These are phyloP conservation scores for Lepidocolaptes lacrymiger DNA, from an alignment of 2,797 vertebrate species.

Conservation along the genomic window DNA sequence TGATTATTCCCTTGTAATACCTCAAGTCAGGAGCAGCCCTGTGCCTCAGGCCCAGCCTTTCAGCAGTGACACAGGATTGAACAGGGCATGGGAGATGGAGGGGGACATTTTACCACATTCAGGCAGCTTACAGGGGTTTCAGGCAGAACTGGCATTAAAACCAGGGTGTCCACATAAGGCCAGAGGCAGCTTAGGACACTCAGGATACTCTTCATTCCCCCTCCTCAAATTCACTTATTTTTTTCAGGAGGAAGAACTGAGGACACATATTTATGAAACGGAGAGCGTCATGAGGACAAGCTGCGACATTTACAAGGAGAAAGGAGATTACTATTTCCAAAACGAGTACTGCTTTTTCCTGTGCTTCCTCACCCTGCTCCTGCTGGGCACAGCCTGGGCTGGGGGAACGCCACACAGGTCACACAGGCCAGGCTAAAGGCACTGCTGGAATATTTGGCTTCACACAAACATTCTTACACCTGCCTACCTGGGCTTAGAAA, in stretches of 20 bases:
- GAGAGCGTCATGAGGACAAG: neutral
- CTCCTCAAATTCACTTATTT: neutral
- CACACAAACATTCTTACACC: neutral
- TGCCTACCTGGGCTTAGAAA: fast-evolving
- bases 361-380: neutral
- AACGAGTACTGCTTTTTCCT: conserved; percentile 25
- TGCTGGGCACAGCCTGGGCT: neutral
- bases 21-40: neutral
- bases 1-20: fast-evolving
- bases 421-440: neutral
- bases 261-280: conserved; percentile 8
- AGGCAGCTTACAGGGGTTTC: neutral
- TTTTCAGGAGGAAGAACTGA: conserved; percentile 56
- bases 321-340: conserved; percentile 50
- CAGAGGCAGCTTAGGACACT: neutral
- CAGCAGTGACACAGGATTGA: fast-evolving
- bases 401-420: fast-evolving
- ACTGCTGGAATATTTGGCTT: neutral
- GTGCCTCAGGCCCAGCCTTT: neutral
- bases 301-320: conserved; percentile 33
- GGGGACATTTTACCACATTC: neutral
- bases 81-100: neutral
- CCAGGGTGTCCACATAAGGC: fast-evolving
- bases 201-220: neutral
- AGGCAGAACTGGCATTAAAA: neutral